Conservation (phyloP, 2,888 invertebrate species). For the Girardia tigrina region DNA sequence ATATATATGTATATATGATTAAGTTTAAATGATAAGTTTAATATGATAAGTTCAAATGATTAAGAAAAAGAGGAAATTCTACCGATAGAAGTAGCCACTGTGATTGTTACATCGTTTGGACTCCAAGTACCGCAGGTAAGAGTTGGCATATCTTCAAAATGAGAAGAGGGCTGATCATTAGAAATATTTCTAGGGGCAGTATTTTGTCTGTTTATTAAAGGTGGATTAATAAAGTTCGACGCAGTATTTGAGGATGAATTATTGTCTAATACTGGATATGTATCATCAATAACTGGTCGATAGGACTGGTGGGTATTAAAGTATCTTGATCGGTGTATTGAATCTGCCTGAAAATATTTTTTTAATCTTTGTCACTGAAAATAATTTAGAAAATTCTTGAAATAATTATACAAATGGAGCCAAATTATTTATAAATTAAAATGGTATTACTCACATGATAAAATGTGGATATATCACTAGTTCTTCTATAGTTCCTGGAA, state of each 20-base stretch:
- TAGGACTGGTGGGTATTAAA: conserved; percentile 13
- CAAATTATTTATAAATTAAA: neutral
- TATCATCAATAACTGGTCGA: neutral
- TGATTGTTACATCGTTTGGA: conserved; percentile 13
- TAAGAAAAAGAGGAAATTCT: too few species aligned
- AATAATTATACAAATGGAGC: too few species aligned
- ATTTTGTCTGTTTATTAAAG: neutral
- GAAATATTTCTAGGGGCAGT: neutral
- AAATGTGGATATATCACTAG: conserved; percentile 1
- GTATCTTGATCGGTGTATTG: neutral
- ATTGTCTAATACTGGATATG: neutral
- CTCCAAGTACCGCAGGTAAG: conserved; percentile 29
- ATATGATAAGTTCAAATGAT: too few species aligned
- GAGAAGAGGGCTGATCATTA: conserved; percentile 5
- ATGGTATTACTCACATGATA: neutral
- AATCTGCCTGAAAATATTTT: neutral
- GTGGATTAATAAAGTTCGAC: neutral
- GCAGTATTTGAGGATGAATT: neutral
- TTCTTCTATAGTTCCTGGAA: neutral
- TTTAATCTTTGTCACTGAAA: neutral
- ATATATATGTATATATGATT: too few species aligned
- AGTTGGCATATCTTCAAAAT: conserved; percentile 10
- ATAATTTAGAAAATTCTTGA: too few species aligned
- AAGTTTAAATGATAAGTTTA: too few species aligned
- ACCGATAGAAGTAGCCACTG: conserved; percentile 31